Evolutionary conservation across 2,797 vertebrate species (phyloP).

Genomic region (Champsocephalus esox): DNA sequence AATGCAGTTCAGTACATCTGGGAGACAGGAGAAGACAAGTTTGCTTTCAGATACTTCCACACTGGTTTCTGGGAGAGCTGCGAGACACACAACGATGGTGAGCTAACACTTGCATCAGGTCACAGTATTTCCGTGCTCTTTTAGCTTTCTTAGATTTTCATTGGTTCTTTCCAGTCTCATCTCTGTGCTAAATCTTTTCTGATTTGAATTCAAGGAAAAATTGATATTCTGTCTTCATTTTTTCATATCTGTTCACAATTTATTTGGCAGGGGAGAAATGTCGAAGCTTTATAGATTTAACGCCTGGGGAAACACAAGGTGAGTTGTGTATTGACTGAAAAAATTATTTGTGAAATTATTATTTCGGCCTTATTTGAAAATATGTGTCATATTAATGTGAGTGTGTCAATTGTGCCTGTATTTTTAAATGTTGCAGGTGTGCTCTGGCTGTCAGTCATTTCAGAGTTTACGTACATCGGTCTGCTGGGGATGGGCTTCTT

Average conservation of each 20-base stretch:
- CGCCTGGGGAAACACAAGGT: constrained; percentile 90
- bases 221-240: not conserved
- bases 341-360: not conserved
- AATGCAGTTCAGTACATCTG: constrained; percentile 90
- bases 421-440: constrained; percentile 76
- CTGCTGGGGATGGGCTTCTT: constrained; percentile 89
- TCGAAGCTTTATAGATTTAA: constrained; percentile 88
- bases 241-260: constrained; percentile 15
- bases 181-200: not conserved
- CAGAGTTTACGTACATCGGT: constrained; percentile 89
- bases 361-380: not conserved
- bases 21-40: constrained; percentile 92
- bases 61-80: constrained; percentile 91
- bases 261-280: constrained; percentile 84
- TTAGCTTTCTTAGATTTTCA: not conserved
- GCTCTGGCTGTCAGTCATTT: constrained; percentile 85
- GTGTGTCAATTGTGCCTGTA: not conserved
- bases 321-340: constrained; percentile 12
- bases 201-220: not conserved
- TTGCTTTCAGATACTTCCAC: constrained; percentile 89
- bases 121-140: not conserved
- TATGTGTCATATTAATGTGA: not conserved
- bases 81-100: constrained; percentile 88
- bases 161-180: not conserved
- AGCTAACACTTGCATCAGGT: constrained; percentile 21